These are phyloP conservation scores for Leucophenga maculata DNA, from an alignment of 2,888 invertebrate species.

Conservation along the genomic window DNA sequence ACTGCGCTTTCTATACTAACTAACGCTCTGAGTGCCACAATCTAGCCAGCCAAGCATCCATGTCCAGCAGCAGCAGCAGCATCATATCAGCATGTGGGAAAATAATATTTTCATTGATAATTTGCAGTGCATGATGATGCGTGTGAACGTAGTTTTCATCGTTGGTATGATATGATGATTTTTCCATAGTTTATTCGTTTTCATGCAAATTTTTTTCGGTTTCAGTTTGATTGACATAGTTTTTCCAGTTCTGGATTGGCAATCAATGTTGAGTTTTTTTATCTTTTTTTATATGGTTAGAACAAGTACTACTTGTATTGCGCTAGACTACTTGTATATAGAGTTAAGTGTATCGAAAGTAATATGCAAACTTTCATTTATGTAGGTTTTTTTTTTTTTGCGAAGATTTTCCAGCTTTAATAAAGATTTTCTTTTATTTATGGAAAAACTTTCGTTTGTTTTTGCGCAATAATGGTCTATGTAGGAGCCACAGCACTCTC, in stretches of 20 bases:
- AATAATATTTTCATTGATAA: conserved; percentile 48
- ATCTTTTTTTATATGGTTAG: neutral
- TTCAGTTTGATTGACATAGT: conserved; percentile 37
- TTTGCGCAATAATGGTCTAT: too few species aligned
- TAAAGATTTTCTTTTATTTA: neutral
- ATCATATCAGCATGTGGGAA: conserved; percentile 43
- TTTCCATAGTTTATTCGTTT: neutral
- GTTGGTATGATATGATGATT: neutral
- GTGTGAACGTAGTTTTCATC: neutral
- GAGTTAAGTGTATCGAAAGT: neutral
- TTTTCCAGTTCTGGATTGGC: conserved; percentile 14
- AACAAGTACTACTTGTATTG: too few species aligned
- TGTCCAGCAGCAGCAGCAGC: conserved; percentile 33
- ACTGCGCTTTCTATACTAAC: conserved; percentile 23
- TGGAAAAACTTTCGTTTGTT: too few species aligned
- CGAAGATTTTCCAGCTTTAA: neutral
- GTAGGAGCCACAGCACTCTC: too few species aligned
- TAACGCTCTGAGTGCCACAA: neutral
- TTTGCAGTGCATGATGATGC: conserved; percentile 18
- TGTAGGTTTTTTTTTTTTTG: neutral
- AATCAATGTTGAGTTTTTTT: neutral
- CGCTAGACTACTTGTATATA: too few species aligned
- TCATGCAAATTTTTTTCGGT: conserved; percentile 10
- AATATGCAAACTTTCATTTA: neutral
- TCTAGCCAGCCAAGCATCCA: neutral